A percentile compares a stretch with the other conserved stretches of the same genome.
These are phyloP conservation scores for Dicroscelio sp. DNA, from an alignment of 2,888 invertebrate genomes.

Conservation along the genomic window DNA sequence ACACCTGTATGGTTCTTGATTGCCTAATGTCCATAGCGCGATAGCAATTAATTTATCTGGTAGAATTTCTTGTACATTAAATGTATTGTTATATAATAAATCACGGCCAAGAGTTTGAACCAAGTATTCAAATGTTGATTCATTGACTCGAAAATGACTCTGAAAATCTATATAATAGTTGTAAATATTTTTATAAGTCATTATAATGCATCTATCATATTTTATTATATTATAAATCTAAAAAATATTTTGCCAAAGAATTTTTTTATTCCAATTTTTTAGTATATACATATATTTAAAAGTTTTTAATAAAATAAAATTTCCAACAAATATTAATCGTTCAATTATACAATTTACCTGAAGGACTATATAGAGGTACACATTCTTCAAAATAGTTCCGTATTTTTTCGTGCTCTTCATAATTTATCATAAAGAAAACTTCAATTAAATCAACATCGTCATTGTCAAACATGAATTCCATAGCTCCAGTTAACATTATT, in stretches of 20 bases:
- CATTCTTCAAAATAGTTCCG: conserved; percentile 10
- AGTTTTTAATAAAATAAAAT: background rate
- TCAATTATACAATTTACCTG: background rate
- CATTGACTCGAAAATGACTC: background rate
- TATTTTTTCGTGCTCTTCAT: conserved; percentile 7
- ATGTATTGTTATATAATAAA: background rate
- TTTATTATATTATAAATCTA: no score
- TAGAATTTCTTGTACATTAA: background rate
- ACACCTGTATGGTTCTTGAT: background rate
- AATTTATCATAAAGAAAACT: no score
- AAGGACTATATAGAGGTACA: conserved; percentile 18
- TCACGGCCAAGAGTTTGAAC: background rate
- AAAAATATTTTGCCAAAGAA: no score
- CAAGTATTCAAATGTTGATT: background rate
- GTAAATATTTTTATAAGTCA: background rate
- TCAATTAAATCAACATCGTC: background rate
- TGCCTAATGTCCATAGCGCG: background rate
- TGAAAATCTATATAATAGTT: background rate
- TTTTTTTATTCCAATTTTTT: no score
- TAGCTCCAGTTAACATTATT: no score
- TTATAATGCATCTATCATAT: background rate
- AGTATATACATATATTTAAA: background rate
- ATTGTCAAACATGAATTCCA: background rate
- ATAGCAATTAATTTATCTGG: background rate
- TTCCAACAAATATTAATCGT: no score